Conservation (phyloP, 2,888 invertebrate genomes). For the Drosophila macrothrix region DNA sequence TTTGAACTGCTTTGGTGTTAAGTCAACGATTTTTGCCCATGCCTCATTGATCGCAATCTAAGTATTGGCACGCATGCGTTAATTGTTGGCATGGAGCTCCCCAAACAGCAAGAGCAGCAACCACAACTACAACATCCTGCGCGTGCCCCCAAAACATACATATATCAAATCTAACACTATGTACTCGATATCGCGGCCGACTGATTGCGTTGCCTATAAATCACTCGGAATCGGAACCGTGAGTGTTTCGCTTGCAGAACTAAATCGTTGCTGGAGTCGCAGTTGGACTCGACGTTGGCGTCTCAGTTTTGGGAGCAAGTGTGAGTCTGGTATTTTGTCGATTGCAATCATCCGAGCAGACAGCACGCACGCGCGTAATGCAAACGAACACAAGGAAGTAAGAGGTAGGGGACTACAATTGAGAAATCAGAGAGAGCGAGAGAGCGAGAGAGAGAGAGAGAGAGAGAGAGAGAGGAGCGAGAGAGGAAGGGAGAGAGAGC, state of each 20-base stretch:
- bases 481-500: constrained; percentile 9
- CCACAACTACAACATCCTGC: constrained; percentile 58
- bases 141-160: constrained; percentile 77
- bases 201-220: constrained; percentile 75
- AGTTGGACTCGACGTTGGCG: constrained; percentile 3
- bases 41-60: constrained; percentile 63
- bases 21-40: constrained; percentile 26
- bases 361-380: constrained; percentile 77
- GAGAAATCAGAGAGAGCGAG: constrained; percentile 10
- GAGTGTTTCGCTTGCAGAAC: constrained; percentile 20
- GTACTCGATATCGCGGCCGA: constrained; percentile 70
- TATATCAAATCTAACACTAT: constrained; percentile 73
- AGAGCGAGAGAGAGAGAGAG: constrained; percentile 8
- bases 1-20: constrained; percentile 13
- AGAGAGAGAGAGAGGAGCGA: not conserved
- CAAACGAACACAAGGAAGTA: constrained; percentile 29
- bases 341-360: constrained; percentile 74
- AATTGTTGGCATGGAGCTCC: constrained; percentile 70
- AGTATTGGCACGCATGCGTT: constrained; percentile 71
- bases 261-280: constrained; percentile 4
- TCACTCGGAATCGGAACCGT: constrained; percentile 67
- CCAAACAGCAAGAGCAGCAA: constrained; percentile 17
- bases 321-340: constrained; percentile 60
- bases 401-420: not conserved
- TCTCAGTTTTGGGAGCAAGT: constrained; percentile 36